Evolutionary conservation across 2,797 vertebrate genomes (phyloP).

Genomic region (Liparis tanakae): DNA sequence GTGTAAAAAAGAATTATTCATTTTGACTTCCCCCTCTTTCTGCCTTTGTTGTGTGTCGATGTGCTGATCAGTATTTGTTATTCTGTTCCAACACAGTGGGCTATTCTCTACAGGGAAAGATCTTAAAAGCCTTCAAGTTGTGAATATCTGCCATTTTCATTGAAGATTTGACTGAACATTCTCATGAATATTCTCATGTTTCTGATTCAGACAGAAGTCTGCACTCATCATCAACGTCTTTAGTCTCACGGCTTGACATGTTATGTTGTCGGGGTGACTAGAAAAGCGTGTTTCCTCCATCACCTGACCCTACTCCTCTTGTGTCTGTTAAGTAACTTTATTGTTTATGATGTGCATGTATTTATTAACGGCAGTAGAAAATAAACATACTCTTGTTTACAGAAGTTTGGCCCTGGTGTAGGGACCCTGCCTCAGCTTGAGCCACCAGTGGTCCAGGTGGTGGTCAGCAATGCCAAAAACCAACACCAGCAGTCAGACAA

Average conservation of each 20-base stretch:
- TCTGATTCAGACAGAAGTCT: not conserved
- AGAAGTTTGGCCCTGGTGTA: conserved; percentile 79
- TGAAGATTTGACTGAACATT: conserved; percentile 1
- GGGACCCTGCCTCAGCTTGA: conserved; percentile 84
- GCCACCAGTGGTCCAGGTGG: conserved; percentile 81
- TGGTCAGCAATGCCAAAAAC: conserved; percentile 85
- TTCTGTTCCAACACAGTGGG: conserved; percentile 14
- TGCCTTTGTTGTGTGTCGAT: conserved; percentile 13
- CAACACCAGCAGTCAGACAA: conserved; percentile 82
- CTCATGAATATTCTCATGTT: conserved; percentile 5
- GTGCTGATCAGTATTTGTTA: conserved; percentile 17
- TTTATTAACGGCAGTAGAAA: not conserved
- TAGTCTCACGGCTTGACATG: not conserved
- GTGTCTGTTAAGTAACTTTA: not conserved
- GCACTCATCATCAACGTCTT: conserved; percentile 5
- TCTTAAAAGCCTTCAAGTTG: conserved; percentile 11
- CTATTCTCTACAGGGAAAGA: not conserved
- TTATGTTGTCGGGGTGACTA: not conserved
- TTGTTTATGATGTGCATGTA: not conserved
- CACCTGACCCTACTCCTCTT: conserved; percentile 5
- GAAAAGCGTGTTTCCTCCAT: not conserved
- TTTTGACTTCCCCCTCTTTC: conserved; percentile 8
- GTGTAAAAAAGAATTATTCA: conserved; percentile 21
- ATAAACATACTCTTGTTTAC: conserved; percentile 27
- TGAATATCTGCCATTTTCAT: conserved; percentile 6